These are phyloP conservation scores for Schizotus pectinicornis DNA, from an alignment of 2,888 invertebrate species.

Conservation along the genomic window DNA sequence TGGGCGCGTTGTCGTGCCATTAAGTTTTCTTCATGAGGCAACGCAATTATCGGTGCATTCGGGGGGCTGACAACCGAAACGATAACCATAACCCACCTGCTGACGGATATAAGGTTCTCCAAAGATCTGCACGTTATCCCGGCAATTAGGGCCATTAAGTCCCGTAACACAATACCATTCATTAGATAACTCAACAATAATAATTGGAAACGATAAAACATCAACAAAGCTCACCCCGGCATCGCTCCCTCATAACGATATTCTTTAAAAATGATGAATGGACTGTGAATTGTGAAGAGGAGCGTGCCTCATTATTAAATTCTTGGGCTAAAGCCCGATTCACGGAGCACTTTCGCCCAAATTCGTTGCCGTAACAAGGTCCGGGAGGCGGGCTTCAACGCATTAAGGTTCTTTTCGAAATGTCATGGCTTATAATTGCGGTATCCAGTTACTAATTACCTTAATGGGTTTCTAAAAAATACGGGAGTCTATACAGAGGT, in stretches of 20 bases:
- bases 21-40: no score
- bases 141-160: constrained; percentile 20
- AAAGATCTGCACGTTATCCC: constrained; percentile 1
- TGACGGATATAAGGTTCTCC: no score
- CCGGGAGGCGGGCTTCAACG: neutral
- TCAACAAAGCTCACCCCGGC: constrained; percentile 12
- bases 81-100: no score
- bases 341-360: no score
- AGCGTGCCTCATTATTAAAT: constrained; percentile 4
- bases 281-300: constrained; percentile 6
- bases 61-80: neutral
- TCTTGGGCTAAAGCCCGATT: neutral
- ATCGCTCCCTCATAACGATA: constrained; percentile 7
- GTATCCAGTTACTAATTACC: constrained; percentile 53
- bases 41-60: no score
- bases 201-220: constrained; percentile 26
- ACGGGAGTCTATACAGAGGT: constrained; percentile 33
- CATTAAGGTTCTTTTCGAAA: constrained; percentile 39
- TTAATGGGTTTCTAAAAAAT: constrained; percentile 49
- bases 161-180: constrained; percentile 16
- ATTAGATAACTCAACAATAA: constrained; percentile 17
- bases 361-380: no score
- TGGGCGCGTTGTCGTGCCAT: constrained; percentile 7
- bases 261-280: constrained; percentile 13
- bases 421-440: constrained; percentile 48